These are phyloP conservation scores for Halcyon senegalensis DNA, from an alignment of 2,113 vertebrate genomes.

Conservation along the genomic window DNA sequence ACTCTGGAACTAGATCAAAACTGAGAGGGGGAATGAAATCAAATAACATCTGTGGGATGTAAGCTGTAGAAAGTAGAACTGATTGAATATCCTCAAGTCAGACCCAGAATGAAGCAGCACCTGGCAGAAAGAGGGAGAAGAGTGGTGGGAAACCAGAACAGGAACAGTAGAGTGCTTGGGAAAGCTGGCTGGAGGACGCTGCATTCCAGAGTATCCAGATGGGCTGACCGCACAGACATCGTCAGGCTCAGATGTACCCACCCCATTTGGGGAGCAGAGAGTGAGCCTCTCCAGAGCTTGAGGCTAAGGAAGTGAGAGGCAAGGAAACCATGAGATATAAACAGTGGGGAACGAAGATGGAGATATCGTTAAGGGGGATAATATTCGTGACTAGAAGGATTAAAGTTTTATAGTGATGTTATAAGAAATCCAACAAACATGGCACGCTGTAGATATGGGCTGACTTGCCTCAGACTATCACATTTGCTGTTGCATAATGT, in stretches of 20 bases:
- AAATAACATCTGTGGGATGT: slow-evolving; percentile 35
- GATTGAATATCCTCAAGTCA: not conserved
- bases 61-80: slow-evolving; percentile 20
- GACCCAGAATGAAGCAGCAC: slow-evolving; percentile 17
- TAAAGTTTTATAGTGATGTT: not conserved
- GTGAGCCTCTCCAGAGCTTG: not conserved
- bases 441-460: not conserved
- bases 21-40: not conserved
- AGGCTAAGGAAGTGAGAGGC: not conserved
- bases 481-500: not conserved
- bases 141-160: not conserved
- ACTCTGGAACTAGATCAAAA: slow-evolving; percentile 46
- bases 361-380: not conserved
- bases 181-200: not conserved
- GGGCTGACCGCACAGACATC: not conserved
- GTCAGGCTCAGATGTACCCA: not conserved
- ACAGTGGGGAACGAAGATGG: not conserved
- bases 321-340: not conserved
- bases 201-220: not conserved
- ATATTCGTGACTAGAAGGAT: not conserved
- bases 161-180: not conserved
- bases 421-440: not conserved
- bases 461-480: not conserved
- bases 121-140: not conserved
- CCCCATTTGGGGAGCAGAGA: not conserved